Percentiles rank a stretch among this genome's conserved stretches.
These are phyloP conservation scores for Sebastiscus tertius DNA, from an alignment of 2,797 vertebrate species.

Conservation along the genomic window DNA sequence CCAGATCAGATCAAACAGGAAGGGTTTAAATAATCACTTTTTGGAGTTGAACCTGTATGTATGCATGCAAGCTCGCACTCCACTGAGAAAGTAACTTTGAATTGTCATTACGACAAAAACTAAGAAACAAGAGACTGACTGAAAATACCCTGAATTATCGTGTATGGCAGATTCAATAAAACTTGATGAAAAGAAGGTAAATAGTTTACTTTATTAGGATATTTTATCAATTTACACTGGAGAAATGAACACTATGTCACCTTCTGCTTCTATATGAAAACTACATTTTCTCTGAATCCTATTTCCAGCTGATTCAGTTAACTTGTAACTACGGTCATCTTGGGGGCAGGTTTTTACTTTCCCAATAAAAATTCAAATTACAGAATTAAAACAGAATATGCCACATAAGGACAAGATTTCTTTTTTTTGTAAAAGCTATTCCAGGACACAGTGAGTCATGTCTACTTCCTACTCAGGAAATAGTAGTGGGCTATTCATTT, in stretches of 20 bases:
- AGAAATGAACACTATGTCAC: neutral
- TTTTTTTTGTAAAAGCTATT: neutral
- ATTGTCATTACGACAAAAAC: neutral
- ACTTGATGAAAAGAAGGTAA: neutral
- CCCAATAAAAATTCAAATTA: neutral
- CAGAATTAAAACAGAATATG: neutral
- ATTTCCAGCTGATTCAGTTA: neutral
- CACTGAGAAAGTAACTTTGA: neutral
- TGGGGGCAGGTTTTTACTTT: neutral
- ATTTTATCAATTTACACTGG: neutral
- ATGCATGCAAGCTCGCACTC: neutral
- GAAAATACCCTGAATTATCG: neutral
- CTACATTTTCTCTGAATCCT: neutral
- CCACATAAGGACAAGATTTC: neutral
- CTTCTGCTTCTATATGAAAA: neutral
- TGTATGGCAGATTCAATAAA: neutral
- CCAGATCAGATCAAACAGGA: neutral
- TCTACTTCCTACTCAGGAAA: constrained; percentile 3
- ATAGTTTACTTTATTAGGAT: neutral
- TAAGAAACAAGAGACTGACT: neutral
- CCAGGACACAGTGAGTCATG: neutral
- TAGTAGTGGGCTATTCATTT: neutral
- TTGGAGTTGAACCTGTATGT: neutral
- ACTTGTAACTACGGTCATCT: neutral
- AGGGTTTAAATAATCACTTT: neutral